Evolutionary conservation across 2,113 vertebrate genomes (phyloP).

Genomic region (Arvicanthis niloticus): DNA sequence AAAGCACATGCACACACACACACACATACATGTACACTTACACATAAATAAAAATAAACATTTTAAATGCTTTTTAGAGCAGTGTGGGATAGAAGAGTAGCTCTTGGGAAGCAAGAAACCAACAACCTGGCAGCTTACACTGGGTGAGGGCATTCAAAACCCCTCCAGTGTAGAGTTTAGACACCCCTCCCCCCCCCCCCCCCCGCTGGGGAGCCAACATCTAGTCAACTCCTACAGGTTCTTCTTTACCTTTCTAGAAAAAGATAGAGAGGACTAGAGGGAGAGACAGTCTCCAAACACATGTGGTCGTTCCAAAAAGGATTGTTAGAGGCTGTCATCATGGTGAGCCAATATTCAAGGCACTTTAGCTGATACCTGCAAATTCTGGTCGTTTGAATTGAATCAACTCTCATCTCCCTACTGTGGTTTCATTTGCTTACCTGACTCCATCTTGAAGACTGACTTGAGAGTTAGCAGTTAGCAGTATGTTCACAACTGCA

Average conservation of each 20-base stretch:
- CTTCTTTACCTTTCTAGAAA: background rate
- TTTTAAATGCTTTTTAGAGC: background rate
- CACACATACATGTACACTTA: background rate
- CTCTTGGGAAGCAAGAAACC: background rate
- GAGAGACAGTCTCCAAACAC: background rate
- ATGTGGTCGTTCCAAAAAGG: background rate
- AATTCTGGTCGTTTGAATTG: background rate
- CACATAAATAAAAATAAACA: background rate
- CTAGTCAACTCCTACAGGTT: background rate
- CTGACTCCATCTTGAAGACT: background rate
- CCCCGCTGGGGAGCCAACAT: background rate
- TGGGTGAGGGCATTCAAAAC: background rate
- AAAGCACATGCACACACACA: background rate
- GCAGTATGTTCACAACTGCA: background rate
- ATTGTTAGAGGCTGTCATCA: background rate
- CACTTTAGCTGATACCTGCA: background rate
- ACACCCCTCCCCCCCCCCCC: too few relatives aligned
- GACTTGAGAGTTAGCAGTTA: conserved; percentile 44
- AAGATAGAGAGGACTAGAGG: background rate
- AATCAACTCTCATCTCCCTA: background rate
- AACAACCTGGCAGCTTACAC: background rate
- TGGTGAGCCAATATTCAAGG: background rate
- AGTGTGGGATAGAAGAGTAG: background rate
- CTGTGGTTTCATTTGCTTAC: conserved; percentile 30
- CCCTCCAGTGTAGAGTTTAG: too few relatives aligned